These are phyloP conservation scores for Pagetopsis macropterus DNA, from an alignment of 2,797 vertebrate genomes.

Conservation along the genomic window DNA sequence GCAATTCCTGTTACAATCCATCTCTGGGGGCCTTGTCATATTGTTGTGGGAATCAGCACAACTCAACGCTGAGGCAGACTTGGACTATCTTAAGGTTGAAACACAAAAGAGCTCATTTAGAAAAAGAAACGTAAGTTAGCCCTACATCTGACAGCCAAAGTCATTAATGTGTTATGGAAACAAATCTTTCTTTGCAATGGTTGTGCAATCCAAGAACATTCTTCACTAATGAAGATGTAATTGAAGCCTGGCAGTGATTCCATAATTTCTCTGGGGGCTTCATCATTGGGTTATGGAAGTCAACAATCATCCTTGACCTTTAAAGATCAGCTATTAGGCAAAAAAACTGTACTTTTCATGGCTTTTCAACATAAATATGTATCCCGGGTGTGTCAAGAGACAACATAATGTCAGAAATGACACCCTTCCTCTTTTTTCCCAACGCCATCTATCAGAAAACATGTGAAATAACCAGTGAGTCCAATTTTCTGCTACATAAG, in stretches of 20 bases:
- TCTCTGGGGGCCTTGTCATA: constrained; percentile 2
- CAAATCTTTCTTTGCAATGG: neutral
- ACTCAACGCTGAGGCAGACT: neutral
- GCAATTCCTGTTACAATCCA: neutral
- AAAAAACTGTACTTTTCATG: neutral
- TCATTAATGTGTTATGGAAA: constrained; percentile 28
- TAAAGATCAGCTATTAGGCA: neutral
- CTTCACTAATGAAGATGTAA: constrained; percentile 37
- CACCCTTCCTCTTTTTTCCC: neutral
- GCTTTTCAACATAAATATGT: neutral
- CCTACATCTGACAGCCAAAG: constrained; percentile 17
- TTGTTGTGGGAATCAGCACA: neutral
- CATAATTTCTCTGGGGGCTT: constrained; percentile 23
- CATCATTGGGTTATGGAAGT: constrained; percentile 3
- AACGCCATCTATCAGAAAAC: neutral
- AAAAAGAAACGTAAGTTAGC: neutral
- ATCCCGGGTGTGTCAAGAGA: neutral
- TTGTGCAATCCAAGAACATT: constrained; percentile 26
- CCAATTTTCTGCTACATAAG: too few relatives aligned
- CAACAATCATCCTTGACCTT: constrained; percentile 3
- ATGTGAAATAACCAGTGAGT: too few relatives aligned
- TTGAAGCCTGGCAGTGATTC: constrained; percentile 23
- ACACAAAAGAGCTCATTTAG: neutral
- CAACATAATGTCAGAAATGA: neutral
- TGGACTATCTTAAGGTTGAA: neutral